phyloP scores from a whole-genome alignment of 2,888 invertebrate species.

The Diachrysia chrysitis region DNA sequence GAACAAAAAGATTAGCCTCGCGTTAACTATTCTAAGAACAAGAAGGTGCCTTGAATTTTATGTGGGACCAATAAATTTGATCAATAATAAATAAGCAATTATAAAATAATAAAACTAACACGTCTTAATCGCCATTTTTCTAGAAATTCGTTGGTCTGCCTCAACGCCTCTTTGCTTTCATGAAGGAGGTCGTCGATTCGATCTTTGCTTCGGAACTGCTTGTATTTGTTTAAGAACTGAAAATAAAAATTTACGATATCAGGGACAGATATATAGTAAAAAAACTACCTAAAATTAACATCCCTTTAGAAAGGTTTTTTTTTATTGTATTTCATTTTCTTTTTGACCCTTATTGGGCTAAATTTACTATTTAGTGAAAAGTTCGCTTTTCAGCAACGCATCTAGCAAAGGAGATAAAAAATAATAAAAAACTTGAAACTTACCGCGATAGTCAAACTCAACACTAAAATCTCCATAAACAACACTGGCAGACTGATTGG shows the following conservation, averaged over 20 bases:
- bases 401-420: neutral
- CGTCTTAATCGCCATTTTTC: slow-evolving; percentile 78
- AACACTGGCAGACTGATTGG: slow-evolving; percentile 69
- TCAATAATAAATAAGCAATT: too few species aligned
- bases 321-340: too few species aligned
- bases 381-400: too few species aligned
- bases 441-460: slow-evolving; percentile 72
- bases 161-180: slow-evolving; percentile 76
- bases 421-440: slow-evolving; percentile 47
- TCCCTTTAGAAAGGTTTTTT: too few species aligned
- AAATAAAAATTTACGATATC: slow-evolving; percentile 32
- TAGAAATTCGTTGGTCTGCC: slow-evolving; percentile 76
- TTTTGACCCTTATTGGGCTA: too few species aligned
- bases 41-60: too few species aligned
- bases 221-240: slow-evolving; percentile 78
- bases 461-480: slow-evolving; percentile 69
- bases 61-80: too few species aligned
- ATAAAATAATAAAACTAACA: slow-evolving; percentile 59
- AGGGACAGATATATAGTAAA: too few species aligned
- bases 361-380: too few species aligned
- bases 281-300: too few species aligned
- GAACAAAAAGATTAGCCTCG: too few species aligned
- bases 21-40: too few species aligned
- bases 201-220: slow-evolving; percentile 68
- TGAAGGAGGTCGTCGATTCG: slow-evolving; percentile 75